Conservation (phyloP, 2,888 invertebrate species). For the Pecten maximus region DNA sequence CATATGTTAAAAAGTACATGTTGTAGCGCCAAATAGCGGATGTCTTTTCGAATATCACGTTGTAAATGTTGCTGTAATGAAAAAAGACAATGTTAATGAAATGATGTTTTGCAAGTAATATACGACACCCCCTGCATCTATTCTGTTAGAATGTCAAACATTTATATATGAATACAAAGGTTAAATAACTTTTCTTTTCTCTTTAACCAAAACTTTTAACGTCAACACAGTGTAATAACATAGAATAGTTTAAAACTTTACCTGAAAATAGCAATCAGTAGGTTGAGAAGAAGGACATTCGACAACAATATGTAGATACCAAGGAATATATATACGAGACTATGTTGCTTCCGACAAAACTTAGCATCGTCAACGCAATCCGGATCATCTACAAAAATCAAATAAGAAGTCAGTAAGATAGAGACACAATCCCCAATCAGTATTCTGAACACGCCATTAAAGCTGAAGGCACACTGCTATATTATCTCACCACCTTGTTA, state of each 20-base stretch:
- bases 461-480: too few relatives aligned
- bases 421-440: too few relatives aligned
- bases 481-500: too few relatives aligned
- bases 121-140: too few relatives aligned
- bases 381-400: not conserved
- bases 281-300: not conserved
- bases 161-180: too few relatives aligned
- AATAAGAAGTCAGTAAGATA: too few relatives aligned
- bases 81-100: not conserved
- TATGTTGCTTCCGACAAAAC: not conserved
- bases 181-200: too few relatives aligned
- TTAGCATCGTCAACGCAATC: not conserved
- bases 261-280: constrained; percentile 23
- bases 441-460: too few relatives aligned
- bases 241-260: not conserved
- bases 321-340: not conserved
- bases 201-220: too few relatives aligned
- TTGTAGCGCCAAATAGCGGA: not conserved
- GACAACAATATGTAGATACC: constrained; percentile 13
- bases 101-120: too few relatives aligned
- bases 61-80: not conserved
- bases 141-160: too few relatives aligned
- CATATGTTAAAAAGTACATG: not conserved
- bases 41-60: not conserved
- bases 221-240: too few relatives aligned